A percentile compares a stretch with the other conserved stretches of the same genome.
Evolutionary conservation across 2,888 invertebrate species (phyloP).

Genomic region (Drosophila stalkeri): DNA sequence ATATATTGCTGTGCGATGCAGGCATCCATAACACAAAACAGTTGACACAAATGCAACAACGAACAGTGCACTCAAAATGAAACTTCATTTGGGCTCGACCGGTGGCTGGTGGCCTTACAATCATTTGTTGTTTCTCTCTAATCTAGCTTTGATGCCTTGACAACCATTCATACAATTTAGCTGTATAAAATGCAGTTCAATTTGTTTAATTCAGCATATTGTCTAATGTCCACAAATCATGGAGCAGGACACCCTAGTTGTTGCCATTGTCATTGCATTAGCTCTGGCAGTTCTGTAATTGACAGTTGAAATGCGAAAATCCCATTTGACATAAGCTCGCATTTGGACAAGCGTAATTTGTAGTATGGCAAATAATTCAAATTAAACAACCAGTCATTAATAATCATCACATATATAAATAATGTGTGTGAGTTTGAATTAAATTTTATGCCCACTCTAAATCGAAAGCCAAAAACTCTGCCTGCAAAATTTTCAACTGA

Average conservation of each 20-base stretch:
- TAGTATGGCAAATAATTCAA: conserved; percentile 46
- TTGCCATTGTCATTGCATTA: background rate
- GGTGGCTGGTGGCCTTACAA: conserved; percentile 20
- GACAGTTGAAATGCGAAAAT: conserved; percentile 58
- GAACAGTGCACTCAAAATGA: conserved; percentile 15
- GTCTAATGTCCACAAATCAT: conserved; percentile 36
- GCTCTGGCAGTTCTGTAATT: conserved; percentile 49
- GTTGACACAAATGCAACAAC: conserved; percentile 75
- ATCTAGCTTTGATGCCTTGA: conserved; percentile 56
- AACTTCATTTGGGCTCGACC: background rate
- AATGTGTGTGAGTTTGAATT: conserved; percentile 33
- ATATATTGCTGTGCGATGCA: conserved; percentile 59
- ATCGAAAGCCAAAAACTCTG: background rate
- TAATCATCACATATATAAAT: conserved; percentile 36
- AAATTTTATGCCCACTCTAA: conserved; percentile 1
- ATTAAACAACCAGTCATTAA: conserved; percentile 46
- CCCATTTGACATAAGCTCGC: conserved; percentile 53
- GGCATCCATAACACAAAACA: conserved; percentile 72
- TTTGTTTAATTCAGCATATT: conserved; percentile 52
- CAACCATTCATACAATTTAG: conserved; percentile 55
- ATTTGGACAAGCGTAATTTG: conserved; percentile 55
- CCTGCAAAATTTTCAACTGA: background rate
- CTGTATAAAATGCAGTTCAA: conserved; percentile 50
- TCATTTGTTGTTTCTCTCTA: conserved; percentile 45
- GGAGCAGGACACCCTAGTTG: background rate